These are phyloP conservation scores for Pinctada fucata DNA, from an alignment of 2,888 invertebrate genomes.

Conservation along the genomic window DNA sequence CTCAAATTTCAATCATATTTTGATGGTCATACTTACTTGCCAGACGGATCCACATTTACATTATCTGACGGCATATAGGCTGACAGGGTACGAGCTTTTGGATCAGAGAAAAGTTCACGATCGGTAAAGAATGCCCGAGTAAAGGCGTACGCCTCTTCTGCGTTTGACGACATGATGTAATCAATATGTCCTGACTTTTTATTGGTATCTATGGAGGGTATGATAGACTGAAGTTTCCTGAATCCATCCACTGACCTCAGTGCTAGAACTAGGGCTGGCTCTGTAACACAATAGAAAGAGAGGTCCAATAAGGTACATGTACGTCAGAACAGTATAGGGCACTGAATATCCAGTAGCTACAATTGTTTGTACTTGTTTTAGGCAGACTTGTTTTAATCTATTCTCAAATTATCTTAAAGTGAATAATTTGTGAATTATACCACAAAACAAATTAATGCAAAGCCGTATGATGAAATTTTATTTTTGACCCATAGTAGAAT, in stretches of 20 bases:
- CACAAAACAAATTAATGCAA: too few species aligned
- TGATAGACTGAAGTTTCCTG: constrained; percentile 56
- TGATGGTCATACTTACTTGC: too few species aligned
- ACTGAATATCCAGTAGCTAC: not conserved
- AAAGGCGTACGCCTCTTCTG: constrained; percentile 68
- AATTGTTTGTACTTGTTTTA: not conserved
- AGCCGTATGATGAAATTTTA: too few species aligned
- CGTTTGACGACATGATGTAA: constrained; percentile 66
- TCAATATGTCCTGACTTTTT: constrained; percentile 52
- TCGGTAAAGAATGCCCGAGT: constrained; percentile 69
- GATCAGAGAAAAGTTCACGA: constrained; percentile 68
- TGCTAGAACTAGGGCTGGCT: constrained; percentile 69
- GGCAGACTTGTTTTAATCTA: too few species aligned
- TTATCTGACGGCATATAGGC: too few species aligned
- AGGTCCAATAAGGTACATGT: not conserved
- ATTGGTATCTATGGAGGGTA: constrained; percentile 40
- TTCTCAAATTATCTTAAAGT: too few species aligned
- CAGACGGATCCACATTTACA: too few species aligned
- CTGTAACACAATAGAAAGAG: constrained; percentile 43
- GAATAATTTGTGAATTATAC: too few species aligned
- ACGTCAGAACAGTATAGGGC: not conserved
- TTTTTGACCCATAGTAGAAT: too few species aligned
- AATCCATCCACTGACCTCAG: constrained; percentile 70
- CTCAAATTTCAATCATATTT: too few species aligned
- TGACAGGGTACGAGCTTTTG: constrained; percentile 58